Evolutionary conservation across 2,113 vertebrate genomes (phyloP).

Genomic region (Syngnathus floridae): DNA sequence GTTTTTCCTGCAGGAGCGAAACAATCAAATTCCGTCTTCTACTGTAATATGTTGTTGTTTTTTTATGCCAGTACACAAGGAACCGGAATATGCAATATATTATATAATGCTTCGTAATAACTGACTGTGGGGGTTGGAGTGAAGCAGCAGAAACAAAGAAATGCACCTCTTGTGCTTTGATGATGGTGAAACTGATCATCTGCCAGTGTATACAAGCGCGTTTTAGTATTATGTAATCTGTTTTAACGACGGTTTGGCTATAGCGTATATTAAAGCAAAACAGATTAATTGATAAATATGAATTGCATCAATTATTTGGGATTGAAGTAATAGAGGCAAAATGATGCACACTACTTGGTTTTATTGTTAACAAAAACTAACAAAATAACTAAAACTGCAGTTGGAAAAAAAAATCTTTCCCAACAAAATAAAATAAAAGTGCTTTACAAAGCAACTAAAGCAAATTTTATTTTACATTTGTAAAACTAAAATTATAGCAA

Average conservation of each 20-base stretch:
- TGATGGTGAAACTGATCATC: constrained; percentile 57
- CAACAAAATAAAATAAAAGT: too few relatives aligned
- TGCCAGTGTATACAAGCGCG: constrained; percentile 49
- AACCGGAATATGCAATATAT: constrained; percentile 60
- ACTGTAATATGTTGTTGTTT: constrained; percentile 35
- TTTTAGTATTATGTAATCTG: constrained; percentile 51
- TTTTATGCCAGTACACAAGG: constrained; percentile 33
- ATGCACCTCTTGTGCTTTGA: constrained; percentile 55
- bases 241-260: constrained; percentile 46
- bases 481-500: too few relatives aligned
- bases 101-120: constrained; percentile 66
- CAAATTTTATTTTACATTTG: too few relatives aligned
- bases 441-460: too few relatives aligned
- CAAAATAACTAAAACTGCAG: too few relatives aligned
- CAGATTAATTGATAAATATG: background rate
- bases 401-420: too few relatives aligned
- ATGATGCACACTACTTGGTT: background rate
- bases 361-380: too few relatives aligned
- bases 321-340: background rate
- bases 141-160: constrained; percentile 58
- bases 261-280: constrained; percentile 5
- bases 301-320: background rate
- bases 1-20: constrained; percentile 47
- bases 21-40: constrained; percentile 41
- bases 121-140: constrained; percentile 60